Conservation (phyloP, 2,888 invertebrate genomes). For the Heliconius sara region DNA sequence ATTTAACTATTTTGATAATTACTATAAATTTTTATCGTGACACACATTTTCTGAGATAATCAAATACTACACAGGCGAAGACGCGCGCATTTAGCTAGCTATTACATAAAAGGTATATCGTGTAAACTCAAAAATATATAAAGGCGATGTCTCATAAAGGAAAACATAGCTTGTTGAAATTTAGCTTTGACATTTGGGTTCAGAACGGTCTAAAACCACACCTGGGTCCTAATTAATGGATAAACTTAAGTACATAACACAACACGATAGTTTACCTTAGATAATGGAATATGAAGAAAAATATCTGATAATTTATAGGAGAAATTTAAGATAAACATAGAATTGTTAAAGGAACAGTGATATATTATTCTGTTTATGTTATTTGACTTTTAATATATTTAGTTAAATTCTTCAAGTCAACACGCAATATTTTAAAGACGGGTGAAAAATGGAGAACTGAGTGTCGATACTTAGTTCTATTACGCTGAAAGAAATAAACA, state of each 20-base stretch:
- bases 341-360: not conserved
- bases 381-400: too few relatives aligned
- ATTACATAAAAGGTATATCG: not conserved
- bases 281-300: slow-evolving; percentile 5
- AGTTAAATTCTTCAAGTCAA: too few relatives aligned
- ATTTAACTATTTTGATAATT: too few relatives aligned
- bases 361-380: too few relatives aligned
- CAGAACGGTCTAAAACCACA: slow-evolving; percentile 46
- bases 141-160: not conserved
- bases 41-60: not conserved
- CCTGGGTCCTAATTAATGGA: slow-evolving; percentile 51
- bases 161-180: not conserved
- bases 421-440: too few relatives aligned
- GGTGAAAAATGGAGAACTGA: too few relatives aligned
- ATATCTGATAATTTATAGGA: not conserved
- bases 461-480: too few relatives aligned
- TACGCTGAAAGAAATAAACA: not conserved
- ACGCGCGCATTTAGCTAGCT: not conserved
- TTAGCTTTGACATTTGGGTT: slow-evolving; percentile 36
- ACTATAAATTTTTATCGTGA: not conserved
- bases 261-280: slow-evolving; percentile 14
- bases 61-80: not conserved
- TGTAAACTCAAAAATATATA: slow-evolving; percentile 2
- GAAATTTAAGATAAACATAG: not conserved
- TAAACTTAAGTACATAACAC: slow-evolving; percentile 28